Conservation (phyloP, 2,113 vertebrate genomes). For the Xiphophorus couchianus region DNA sequence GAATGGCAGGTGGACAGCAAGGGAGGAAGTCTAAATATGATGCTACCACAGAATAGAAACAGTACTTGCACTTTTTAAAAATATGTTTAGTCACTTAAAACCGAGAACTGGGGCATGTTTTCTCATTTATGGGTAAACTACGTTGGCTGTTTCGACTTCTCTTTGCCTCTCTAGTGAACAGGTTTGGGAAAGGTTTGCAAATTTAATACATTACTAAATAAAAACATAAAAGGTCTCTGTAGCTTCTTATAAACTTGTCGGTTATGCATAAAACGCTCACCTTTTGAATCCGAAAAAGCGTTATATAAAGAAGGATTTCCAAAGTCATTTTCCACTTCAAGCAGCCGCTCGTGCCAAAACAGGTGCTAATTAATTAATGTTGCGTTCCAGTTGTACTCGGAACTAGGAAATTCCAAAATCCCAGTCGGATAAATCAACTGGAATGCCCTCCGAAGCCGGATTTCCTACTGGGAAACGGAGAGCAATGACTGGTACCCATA, state of each 20-base stretch:
- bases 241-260: neutral
- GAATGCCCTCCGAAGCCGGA: too few species aligned
- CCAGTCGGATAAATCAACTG: too few species aligned
- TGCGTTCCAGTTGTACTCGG: too few species aligned
- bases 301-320: neutral
- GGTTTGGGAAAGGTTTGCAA: neutral
- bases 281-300: neutral
- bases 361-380: neutral
- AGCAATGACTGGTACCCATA: too few species aligned
- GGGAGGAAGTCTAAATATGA: neutral
- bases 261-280: neutral
- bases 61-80: neutral
- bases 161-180: neutral
- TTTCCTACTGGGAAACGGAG: too few species aligned
- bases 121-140: neutral
- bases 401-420: too few species aligned
- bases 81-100: neutral
- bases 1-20: neutral
- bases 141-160: neutral
- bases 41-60: slow-evolving; percentile 1
- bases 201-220: neutral
- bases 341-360: too few species aligned
- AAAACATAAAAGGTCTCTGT: neutral
- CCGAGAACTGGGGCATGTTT: neutral
- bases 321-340: neutral